Percentiles rank a stretch among this genome's conserved stretches.
phyloP scores from a whole-genome alignment of 2,888 invertebrate species.

The Seira musarum region DNA sequence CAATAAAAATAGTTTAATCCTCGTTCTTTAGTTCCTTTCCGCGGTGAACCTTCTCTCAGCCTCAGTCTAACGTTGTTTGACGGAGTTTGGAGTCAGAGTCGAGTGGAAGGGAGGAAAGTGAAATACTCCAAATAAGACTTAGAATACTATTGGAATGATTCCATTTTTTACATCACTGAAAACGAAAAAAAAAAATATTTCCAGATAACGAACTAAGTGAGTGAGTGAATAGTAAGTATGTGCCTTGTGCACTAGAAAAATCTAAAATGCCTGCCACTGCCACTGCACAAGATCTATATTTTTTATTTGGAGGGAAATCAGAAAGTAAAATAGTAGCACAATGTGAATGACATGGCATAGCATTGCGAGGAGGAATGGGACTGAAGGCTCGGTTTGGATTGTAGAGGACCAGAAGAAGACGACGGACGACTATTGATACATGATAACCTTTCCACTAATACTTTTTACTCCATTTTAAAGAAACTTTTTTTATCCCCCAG shows the following conservation, averaged over 20 bases:
- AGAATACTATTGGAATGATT: neutral
- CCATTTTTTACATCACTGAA: neutral
- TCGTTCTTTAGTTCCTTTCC: neutral
- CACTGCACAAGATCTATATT: neutral
- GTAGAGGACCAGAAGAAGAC: neutral
- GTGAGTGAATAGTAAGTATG: too few species aligned
- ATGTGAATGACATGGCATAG: slow-evolving; percentile 26
- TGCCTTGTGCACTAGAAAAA: too few species aligned
- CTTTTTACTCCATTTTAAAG: neutral
- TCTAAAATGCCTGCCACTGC: neutral
- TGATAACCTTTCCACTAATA: neutral
- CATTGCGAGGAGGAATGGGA: neutral
- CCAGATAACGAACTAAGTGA: too few species aligned
- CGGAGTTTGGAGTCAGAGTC: neutral
- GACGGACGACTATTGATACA: neutral
- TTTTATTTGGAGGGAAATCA: neutral
- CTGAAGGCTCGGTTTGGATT: too few species aligned
- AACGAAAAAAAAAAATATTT: too few species aligned
- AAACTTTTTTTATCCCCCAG: neutral
- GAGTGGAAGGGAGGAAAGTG: neutral
- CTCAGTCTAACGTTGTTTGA: neutral
- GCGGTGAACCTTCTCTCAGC: too few species aligned
- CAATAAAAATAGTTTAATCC: slow-evolving; percentile 54
- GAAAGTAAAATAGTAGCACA: slow-evolving; percentile 24
- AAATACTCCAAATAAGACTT: neutral